Percentiles rank a stretch among this genome's conserved stretches.
Conservation (phyloP, 2,113 vertebrate species). For the Phaetusa simplex region DNA sequence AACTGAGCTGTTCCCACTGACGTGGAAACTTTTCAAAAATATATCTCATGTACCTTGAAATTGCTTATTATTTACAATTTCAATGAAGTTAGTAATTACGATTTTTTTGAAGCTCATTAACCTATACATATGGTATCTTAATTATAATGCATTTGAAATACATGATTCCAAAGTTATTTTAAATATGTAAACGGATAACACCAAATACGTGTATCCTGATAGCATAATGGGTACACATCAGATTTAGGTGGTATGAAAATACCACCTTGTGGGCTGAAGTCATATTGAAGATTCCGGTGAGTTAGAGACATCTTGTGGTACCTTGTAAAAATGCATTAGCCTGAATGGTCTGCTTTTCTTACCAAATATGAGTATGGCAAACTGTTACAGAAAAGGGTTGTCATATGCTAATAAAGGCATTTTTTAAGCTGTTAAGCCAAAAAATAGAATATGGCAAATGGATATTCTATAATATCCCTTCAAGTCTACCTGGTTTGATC, state of each 20-base stretch:
- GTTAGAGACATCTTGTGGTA: conserved; percentile 79
- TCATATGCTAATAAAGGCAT: background rate
- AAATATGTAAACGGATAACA: background rate
- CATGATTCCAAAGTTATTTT: background rate
- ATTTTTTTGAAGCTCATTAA: background rate
- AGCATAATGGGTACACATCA: background rate
- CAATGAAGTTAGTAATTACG: background rate
- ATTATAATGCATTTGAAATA: background rate
- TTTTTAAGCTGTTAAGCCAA: background rate
- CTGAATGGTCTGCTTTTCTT: background rate
- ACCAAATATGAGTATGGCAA: accelerated
- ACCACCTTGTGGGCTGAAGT: background rate
- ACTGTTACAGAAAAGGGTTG: background rate
- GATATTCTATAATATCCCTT: background rate
- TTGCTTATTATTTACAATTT: background rate
- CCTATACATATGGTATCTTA: background rate
- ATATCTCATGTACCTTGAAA: background rate
- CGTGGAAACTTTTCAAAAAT: background rate
- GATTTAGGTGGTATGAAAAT: background rate
- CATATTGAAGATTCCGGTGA: conserved; percentile 26
- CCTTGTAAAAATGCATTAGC: conserved; percentile 6
- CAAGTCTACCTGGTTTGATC: background rate
- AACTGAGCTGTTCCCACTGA: background rate
- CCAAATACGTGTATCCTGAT: background rate
- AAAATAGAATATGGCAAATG: background rate